A percentile compares a stretch with the other conserved stretches of the same genome.
Conservation (phyloP, 2,888 invertebrate species). For the Octonoba sinensis region DNA sequence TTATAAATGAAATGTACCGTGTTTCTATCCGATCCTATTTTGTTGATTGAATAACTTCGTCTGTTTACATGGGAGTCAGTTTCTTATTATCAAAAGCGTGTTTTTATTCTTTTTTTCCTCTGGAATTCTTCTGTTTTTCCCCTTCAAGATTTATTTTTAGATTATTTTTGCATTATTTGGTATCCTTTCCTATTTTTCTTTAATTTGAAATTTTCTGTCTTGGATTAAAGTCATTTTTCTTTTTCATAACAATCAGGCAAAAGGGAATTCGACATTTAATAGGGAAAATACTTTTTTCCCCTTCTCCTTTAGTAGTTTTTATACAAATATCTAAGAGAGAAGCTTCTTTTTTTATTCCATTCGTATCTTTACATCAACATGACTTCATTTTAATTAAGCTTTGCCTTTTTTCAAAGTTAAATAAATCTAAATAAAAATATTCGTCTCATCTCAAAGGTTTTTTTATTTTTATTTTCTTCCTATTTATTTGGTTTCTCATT, state of each 20-base stretch:
- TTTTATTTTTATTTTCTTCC: no score
- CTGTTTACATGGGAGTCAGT: conserved; percentile 13
- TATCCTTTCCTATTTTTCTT: neutral
- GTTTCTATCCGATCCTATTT: conserved; percentile 7
- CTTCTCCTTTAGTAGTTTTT: neutral
- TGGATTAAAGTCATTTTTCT: neutral
- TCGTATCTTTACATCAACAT: no score
- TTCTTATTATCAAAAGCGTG: neutral
- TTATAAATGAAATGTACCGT: conserved; percentile 41
- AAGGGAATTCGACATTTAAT: neutral
- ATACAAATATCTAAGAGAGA: neutral
- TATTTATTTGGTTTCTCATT: no score
- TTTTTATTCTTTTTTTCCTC: neutral
- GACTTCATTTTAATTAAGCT: conserved; percentile 1
- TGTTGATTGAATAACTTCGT: conserved; percentile 32
- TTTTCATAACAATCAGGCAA: neutral
- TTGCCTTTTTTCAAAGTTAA: no score
- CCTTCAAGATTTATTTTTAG: neutral
- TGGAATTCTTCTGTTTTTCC: neutral
- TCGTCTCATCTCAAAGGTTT: no score
- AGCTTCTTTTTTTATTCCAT: neutral
- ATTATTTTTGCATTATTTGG: conserved; percentile 7
- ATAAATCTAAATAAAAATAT: no score
- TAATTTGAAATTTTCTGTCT: neutral
- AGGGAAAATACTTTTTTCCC: neutral